Percentiles rank a stretch among this genome's conserved stretches.
phyloP scores from a whole-genome alignment of 2,888 invertebrate genomes.

The Troglohyphantes excavatus region DNA sequence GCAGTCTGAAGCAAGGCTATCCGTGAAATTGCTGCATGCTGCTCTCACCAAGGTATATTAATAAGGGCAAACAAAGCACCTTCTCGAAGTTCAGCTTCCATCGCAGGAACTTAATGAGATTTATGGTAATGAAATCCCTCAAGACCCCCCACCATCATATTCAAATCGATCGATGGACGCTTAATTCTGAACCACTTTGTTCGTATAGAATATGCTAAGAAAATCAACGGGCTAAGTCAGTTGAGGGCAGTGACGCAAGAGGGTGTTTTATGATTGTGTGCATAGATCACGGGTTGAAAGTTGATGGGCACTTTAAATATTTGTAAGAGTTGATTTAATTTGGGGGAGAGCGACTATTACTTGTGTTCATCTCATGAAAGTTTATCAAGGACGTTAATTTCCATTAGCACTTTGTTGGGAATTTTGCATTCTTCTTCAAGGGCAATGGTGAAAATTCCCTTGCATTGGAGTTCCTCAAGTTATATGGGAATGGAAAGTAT shows the following conservation, averaged over 20 bases:
- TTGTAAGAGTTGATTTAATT: constrained; percentile 43
- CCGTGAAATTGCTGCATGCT: constrained; percentile 62
- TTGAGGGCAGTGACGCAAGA: background rate
- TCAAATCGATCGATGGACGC: constrained; percentile 71
- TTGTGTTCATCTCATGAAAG: background rate
- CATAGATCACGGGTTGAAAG: constrained; percentile 55
- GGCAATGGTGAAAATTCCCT: no score
- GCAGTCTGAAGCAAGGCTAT: constrained; percentile 38
- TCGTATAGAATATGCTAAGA: constrained; percentile 50
- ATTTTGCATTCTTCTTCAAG: no score
- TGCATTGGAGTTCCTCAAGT: no score
- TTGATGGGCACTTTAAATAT: constrained; percentile 54
- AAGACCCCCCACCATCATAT: constrained; percentile 69
- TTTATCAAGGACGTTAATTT: background rate
- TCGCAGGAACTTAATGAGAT: constrained; percentile 74
- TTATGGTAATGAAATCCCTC: constrained; percentile 76
- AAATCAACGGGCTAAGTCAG: constrained; percentile 60
- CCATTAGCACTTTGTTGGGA: background rate
- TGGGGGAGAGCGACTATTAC: constrained; percentile 12
- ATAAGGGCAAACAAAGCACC: constrained; percentile 75
- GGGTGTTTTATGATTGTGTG: constrained; percentile 67
- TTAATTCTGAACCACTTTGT: constrained; percentile 73
- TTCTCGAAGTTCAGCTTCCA: constrained; percentile 68
- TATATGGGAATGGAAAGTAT: no score
- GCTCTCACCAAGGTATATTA: constrained; percentile 65